Conservation (phyloP, 2,797 vertebrate species). For the Cossypha caffra region DNA sequence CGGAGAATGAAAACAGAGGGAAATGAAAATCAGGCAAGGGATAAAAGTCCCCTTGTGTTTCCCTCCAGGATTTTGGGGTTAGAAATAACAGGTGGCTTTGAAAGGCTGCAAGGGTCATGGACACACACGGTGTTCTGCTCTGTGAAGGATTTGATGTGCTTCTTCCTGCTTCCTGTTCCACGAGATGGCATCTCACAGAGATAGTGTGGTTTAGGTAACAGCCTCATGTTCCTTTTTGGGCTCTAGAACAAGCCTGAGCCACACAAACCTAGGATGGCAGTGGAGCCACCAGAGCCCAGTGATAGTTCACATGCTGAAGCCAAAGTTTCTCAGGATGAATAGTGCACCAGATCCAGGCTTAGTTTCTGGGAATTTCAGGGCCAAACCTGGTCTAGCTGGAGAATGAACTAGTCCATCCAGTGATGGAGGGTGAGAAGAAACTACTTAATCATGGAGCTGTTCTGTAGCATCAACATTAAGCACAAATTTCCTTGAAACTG, state of each 20-base stretch:
- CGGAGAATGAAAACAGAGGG: background rate
- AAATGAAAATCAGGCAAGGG: background rate
- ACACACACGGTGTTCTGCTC: rapidly evolving
- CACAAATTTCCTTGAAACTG: background rate
- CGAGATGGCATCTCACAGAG: rapidly evolving
- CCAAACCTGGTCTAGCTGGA: background rate
- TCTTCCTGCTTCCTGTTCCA: background rate
- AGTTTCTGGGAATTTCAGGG: background rate
- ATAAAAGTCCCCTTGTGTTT: background rate
- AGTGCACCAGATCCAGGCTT: background rate
- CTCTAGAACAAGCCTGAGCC: background rate
- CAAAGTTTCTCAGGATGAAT: background rate
- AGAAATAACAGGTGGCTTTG: background rate
- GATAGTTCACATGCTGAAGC: rapidly evolving
- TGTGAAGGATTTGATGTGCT: background rate
- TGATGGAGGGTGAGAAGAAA: background rate
- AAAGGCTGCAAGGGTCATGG: background rate
- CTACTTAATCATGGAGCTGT: rapidly evolving
- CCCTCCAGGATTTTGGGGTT: background rate
- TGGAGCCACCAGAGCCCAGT: background rate
- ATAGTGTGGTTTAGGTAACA: background rate
- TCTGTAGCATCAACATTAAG: background rate
- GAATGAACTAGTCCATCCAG: background rate
- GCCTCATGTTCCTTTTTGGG: background rate
- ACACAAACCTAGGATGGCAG: background rate